phyloP scores from a whole-genome alignment of 2,113 vertebrate species.

The Physeter macrocephalus region DNA sequence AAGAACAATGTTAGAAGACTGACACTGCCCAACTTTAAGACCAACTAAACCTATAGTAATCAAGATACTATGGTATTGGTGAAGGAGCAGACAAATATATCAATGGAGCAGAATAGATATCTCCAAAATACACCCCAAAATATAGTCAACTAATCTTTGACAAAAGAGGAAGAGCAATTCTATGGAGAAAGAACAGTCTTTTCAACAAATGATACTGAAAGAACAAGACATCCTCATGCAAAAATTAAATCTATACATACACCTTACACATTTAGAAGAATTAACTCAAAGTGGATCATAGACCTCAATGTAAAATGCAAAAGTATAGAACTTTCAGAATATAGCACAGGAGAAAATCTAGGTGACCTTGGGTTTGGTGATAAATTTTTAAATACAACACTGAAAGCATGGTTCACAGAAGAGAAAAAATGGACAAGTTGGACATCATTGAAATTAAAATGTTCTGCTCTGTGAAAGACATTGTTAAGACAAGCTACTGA shows the following conservation, averaged over 20 bases:
- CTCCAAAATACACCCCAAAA: neutral
- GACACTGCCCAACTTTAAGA: neutral
- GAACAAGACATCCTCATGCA: neutral
- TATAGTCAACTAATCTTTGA: neutral
- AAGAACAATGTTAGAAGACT: neutral
- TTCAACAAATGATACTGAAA: neutral
- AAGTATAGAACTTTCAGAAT: neutral
- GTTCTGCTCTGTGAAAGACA: neutral
- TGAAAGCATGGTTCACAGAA: neutral
- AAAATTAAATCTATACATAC: neutral
- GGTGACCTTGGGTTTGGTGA: neutral
- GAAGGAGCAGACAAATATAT: neutral
- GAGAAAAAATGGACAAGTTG: neutral
- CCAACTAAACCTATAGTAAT: neutral
- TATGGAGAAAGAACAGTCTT: neutral
- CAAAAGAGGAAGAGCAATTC: neutral
- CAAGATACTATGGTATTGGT: neutral
- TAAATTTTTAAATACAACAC: neutral
- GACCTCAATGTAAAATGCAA: neutral
- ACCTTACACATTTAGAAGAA: neutral
- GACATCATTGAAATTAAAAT: neutral
- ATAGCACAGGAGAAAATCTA: neutral
- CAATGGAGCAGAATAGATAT: neutral
- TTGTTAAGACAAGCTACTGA: neutral
- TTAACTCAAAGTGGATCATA: neutral